phyloP scores from a whole-genome alignment of 2,113 vertebrate species.

The Rhinoderma darwinii region DNA sequence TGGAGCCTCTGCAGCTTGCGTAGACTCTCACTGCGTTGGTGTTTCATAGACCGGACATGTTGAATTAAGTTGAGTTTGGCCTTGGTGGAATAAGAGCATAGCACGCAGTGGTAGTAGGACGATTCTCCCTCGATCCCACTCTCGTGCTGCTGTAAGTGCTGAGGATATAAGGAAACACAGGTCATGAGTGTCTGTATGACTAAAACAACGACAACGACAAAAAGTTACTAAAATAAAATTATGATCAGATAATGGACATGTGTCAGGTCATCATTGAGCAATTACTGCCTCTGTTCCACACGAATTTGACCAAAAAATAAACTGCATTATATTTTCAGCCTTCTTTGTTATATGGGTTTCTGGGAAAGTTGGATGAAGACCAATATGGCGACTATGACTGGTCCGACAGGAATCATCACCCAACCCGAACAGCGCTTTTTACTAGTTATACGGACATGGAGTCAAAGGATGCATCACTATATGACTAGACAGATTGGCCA shows the following conservation, averaged over 20 bases:
- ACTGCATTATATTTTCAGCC: background rate
- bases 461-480: background rate
- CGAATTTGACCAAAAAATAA: too few species aligned
- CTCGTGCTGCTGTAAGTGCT: conserved; percentile 99
- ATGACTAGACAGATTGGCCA: background rate
- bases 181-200: background rate
- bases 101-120: conserved; percentile 96
- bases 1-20: conserved; percentile 94
- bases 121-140: conserved; percentile 90
- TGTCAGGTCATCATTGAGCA: too few species aligned
- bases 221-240: too few species aligned
- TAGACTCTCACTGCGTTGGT: conserved; percentile 95
- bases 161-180: conserved; percentile 56
- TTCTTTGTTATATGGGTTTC: background rate
- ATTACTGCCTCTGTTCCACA: too few species aligned
- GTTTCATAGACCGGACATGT: conserved; percentile 98
- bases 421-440: background rate
- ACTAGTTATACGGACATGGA: background rate
- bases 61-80: conserved; percentile 99
- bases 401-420: background rate
- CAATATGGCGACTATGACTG: background rate
- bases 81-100: conserved; percentile 97
- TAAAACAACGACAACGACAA: background rate
- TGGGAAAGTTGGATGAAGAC: background rate
- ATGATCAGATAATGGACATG: too few species aligned